Evolutionary conservation across 2,888 invertebrate genomes (phyloP).

Genomic region (Volucella inanis): DNA sequence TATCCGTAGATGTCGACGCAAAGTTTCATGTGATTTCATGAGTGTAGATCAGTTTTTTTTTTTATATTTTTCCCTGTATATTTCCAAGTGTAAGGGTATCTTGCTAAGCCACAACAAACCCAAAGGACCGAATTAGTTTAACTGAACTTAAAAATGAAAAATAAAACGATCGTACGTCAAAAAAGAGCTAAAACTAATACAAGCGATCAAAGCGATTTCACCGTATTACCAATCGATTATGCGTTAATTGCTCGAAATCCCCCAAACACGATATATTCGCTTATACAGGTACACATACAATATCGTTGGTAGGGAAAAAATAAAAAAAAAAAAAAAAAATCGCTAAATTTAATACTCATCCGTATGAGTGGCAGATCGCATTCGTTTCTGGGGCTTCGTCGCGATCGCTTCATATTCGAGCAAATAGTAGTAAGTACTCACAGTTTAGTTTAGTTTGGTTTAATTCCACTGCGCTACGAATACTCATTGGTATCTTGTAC

Average conservation of each 20-base stretch:
- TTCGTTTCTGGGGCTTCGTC: constrained; percentile 63
- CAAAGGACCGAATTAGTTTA: not conserved
- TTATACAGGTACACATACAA: constrained; percentile 30
- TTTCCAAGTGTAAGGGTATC: not conserved
- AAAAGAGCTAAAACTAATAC: not conserved
- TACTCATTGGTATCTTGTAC: not conserved
- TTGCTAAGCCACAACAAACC: constrained; percentile 2
- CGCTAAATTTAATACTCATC: constrained; percentile 66
- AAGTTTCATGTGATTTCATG: not conserved
- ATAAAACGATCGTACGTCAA: constrained; percentile 31
- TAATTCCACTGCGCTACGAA: constrained; percentile 18
- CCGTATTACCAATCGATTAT: constrained; percentile 51
- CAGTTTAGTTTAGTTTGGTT: too few species aligned
- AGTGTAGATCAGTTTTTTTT: not conserved
- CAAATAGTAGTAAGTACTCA: constrained; percentile 23
- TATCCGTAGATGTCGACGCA: not conserved
- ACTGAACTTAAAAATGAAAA: not conserved
- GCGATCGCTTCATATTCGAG: constrained; percentile 57
- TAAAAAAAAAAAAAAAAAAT: constrained; percentile 31
- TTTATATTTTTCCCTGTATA: not conserved
- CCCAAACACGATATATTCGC: constrained; percentile 51
- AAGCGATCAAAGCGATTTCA: constrained; percentile 42
- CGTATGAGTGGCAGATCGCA: constrained; percentile 65
- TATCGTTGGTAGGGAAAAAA: constrained; percentile 40
- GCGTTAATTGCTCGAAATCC: constrained; percentile 63